Evolutionary conservation across 2,888 invertebrate genomes (phyloP).

Genomic region (Mesorhabditis sp.): DNA sequence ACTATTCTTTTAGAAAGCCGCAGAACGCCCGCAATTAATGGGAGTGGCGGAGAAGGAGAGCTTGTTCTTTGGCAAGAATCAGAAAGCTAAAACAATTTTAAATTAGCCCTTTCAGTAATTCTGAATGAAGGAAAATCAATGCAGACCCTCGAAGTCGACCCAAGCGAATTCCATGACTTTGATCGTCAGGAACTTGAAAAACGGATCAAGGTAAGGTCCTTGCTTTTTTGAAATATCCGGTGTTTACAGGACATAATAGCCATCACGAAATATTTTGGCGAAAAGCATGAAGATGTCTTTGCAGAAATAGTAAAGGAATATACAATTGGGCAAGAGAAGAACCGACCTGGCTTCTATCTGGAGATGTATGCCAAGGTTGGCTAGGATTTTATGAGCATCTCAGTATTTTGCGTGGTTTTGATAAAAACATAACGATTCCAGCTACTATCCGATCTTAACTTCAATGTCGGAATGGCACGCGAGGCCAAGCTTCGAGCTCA

Average conservation of each 20-base stretch:
- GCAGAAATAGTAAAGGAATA: neutral
- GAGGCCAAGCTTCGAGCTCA: neutral
- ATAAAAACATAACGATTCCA: too few species aligned
- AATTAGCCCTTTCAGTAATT: too few species aligned
- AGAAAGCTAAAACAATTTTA: too few species aligned
- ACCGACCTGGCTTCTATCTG: neutral
- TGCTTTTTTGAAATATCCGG: too few species aligned
- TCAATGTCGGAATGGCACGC: neutral
- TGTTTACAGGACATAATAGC: too few species aligned
- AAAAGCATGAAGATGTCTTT: neutral
- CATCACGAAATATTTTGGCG: neutral
- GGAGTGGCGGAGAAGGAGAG: neutral
- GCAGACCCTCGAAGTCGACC: neutral
- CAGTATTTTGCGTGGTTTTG: too few species aligned
- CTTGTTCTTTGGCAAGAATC: too few species aligned
- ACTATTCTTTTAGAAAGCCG: neutral
- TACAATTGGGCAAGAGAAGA: neutral
- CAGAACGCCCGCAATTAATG: neutral
- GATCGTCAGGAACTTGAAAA: neutral
- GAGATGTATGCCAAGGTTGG: neutral
- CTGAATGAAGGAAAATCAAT: neutral
- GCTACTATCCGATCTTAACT: neutral
- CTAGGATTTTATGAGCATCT: too few species aligned
- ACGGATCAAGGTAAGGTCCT: neutral
- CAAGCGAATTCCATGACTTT: neutral